Base-by-base conservation (phyloP, 2,113 vertebrate species). In the Corapipo altera region DNA sequence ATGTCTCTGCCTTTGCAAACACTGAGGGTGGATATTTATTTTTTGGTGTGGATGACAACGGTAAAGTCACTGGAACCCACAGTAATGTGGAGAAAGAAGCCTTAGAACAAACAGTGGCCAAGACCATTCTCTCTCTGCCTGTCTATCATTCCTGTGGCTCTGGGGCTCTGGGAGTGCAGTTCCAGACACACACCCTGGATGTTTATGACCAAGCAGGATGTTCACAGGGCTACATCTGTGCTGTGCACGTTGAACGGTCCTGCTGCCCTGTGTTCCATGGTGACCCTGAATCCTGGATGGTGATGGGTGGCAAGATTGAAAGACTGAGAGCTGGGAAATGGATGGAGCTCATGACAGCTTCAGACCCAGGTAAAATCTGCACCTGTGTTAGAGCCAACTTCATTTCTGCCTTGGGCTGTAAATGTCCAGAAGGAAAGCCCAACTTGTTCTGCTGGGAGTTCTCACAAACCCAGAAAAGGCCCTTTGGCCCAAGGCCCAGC, bases 1-100 rank as follows among this genome's bases (percentile, higher is more conserved):
- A 95, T 9, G 16, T 97, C 24, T 96, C 96, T 61, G 94, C 89
- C 26, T 97, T 97, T 95, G 95, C 95, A 95, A 97, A 97, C 39
- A 88, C 92, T 23, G 13, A 92, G 12, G 94, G 95, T 22, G 95
- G 96, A 23, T 97, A 95, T 83, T 54, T 96, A 33, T 88, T 97
- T 79, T 93, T 97, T 32, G 94, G 96, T 41, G 95, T 97, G 39
- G 67, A 95, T 72, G 82, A 98, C 18, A 71, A 59, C 4, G 41
- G 73, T 69, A 41, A 90, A 94, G 93, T 97, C 32, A 70, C 86
- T 23, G 73, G 96, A 49, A 97, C 92, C 70, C 84, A 76, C 18
- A 65, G 6, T 44, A 80, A 77, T 12, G 7, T 95, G 72, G 33
- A 88, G 30, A 91, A 92, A 26, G 69, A 75, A 33, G 70, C 58